These are phyloP conservation scores for Cylindroiulus punctatus DNA, from an alignment of 2,888 invertebrate species.

Conservation along the genomic window DNA sequence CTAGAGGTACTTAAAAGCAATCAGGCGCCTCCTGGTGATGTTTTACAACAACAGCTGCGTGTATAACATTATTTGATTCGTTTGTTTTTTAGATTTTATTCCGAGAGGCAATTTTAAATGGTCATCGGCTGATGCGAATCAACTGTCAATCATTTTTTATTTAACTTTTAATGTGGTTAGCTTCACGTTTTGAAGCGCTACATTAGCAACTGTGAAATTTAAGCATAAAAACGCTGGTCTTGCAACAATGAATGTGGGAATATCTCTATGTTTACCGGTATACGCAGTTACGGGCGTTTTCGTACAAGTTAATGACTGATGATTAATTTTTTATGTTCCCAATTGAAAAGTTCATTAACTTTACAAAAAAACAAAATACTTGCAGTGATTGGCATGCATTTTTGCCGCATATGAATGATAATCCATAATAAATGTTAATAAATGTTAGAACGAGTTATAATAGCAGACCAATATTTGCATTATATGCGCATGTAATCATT, in stretches of 20 bases:
- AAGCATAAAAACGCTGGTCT: not conserved
- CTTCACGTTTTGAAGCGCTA: not conserved
- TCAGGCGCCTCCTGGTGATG: not conserved
- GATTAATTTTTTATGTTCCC: not conserved
- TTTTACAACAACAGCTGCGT: not conserved
- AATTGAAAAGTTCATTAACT: constrained; percentile 27
- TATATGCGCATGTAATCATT: not conserved
- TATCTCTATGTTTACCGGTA: not conserved
- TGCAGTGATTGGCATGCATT: not conserved
- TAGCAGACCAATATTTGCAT: not conserved
- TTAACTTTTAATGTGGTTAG: too few relatives aligned
- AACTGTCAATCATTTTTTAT: not conserved
- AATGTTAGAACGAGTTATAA: not conserved
- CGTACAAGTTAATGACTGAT: not conserved
- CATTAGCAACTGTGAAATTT: not conserved
- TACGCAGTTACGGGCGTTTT: not conserved
- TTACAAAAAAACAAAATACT: not conserved
- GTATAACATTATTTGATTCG: too few relatives aligned
- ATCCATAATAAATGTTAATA: not conserved
- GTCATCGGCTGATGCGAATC: not conserved
- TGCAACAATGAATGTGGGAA: constrained; percentile 16
- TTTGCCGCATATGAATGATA: too few relatives aligned
- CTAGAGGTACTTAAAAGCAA: not conserved
- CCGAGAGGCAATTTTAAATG: not conserved
- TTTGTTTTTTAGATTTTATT: not conserved